phyloP scores from a whole-genome alignment of 2,113 vertebrate species.

The Myrmecobius fasciatus region DNA sequence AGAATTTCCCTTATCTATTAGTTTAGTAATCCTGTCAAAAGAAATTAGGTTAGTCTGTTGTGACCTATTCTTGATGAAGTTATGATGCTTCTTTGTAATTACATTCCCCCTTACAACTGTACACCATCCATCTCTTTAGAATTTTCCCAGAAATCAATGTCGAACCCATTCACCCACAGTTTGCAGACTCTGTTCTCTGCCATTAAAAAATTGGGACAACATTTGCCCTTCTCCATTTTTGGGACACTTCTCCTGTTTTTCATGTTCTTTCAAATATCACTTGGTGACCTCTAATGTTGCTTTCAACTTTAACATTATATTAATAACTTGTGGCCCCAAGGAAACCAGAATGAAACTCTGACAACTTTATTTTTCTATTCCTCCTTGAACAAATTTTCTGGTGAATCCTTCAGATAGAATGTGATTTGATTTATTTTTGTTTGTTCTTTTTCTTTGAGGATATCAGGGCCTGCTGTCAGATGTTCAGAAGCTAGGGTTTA shows the following conservation, averaged over 20 bases:
- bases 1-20: neutral
- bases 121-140: neutral
- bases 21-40: neutral
- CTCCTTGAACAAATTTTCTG: neutral
- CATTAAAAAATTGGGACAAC: neutral
- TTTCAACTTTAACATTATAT: neutral
- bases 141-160: neutral
- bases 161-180: neutral
- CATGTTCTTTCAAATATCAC: neutral
- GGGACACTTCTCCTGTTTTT: neutral
- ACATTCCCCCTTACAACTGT: neutral
- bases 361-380: neutral
- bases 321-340: neutral
- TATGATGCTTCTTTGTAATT: neutral
- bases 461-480: neutral
- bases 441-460: neutral
- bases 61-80: neutral
- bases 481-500: neutral
- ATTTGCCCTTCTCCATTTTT: neutral
- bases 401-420: neutral
- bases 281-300: neutral
- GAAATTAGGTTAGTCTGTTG: neutral
- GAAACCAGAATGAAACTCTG: neutral
- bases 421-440: neutral
- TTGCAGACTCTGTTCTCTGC: neutral